phyloP scores from a whole-genome alignment of 2,797 vertebrate species.

The Acrossocheilus wenchowensis region DNA sequence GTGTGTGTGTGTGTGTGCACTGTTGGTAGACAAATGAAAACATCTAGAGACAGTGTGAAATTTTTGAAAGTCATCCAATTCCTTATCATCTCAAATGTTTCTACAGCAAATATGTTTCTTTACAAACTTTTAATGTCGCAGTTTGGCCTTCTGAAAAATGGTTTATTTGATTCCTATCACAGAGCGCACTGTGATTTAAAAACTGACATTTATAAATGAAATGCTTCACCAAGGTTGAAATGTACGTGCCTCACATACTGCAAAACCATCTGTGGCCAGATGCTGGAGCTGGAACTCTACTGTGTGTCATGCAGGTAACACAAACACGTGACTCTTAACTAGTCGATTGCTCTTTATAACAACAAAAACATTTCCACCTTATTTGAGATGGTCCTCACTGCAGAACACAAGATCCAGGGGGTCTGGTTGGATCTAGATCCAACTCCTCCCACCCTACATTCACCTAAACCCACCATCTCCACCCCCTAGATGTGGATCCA shows the following conservation, averaged over 20 bases:
- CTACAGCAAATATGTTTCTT: background rate
- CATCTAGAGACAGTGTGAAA: background rate
- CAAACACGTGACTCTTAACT: too few species aligned
- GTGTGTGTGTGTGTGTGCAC: background rate
- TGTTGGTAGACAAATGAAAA: background rate
- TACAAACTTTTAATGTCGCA: background rate
- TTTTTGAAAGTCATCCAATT: background rate
- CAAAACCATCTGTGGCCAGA: constrained; percentile 27
- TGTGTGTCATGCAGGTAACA: background rate
- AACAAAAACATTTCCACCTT: background rate
- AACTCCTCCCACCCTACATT: too few species aligned
- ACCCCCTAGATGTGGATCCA: too few species aligned
- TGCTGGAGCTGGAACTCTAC: constrained; percentile 25
- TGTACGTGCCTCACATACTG: background rate
- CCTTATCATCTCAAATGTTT: background rate
- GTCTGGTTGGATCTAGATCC: too few species aligned
- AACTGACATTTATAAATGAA: background rate
- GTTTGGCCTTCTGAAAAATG: background rate
- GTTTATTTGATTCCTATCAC: background rate
- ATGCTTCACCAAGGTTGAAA: background rate
- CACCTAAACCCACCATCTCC: too few species aligned
- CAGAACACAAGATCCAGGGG: too few species aligned
- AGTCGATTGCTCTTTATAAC: background rate
- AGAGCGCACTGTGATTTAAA: background rate
- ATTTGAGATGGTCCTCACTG: background rate